These are phyloP conservation scores for Eulithis testata DNA, from an alignment of 2,888 invertebrate species.

Conservation along the genomic window DNA sequence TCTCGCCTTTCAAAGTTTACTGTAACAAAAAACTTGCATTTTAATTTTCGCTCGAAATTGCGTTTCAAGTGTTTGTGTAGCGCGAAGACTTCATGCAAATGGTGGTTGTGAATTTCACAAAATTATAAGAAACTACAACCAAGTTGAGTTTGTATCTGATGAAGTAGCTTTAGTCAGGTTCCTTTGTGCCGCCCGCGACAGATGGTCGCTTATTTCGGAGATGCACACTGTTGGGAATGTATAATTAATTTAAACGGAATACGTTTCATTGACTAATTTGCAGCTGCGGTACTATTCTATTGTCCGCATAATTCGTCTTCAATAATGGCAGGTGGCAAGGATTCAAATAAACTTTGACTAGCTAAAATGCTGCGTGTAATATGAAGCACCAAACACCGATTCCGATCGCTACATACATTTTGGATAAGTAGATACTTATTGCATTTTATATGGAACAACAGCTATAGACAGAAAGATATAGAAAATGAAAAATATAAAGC, in stretches of 20 bases:
- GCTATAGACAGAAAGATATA: too few species aligned
- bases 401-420: too few species aligned
- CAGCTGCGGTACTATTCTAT: constrained; percentile 52
- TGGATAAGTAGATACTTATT: too few species aligned
- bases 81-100: constrained; percentile 16
- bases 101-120: constrained; percentile 9
- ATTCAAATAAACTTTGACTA: constrained; percentile 22
- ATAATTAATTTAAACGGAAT: constrained; percentile 62
- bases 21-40: constrained; percentile 38
- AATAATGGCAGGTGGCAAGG: constrained; percentile 39
- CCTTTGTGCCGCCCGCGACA: constrained; percentile 48
- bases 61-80: constrained; percentile 29
- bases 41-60: constrained; percentile 31
- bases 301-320: constrained; percentile 50
- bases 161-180: constrained; percentile 44
- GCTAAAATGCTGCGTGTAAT: too few species aligned
- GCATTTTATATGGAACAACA: too few species aligned
- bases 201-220: constrained; percentile 58
- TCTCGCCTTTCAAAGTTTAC: constrained; percentile 51
- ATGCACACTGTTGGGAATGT: constrained; percentile 57
- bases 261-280: constrained; percentile 58
- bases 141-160: constrained; percentile 43
- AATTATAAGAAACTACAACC: constrained; percentile 15
- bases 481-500: constrained; percentile 1
- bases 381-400: too few species aligned